These are phyloP conservation scores for Trichonephila clavipes DNA, from an alignment of 1,140 invertebrate genomes.

Conservation along the genomic window DNA sequence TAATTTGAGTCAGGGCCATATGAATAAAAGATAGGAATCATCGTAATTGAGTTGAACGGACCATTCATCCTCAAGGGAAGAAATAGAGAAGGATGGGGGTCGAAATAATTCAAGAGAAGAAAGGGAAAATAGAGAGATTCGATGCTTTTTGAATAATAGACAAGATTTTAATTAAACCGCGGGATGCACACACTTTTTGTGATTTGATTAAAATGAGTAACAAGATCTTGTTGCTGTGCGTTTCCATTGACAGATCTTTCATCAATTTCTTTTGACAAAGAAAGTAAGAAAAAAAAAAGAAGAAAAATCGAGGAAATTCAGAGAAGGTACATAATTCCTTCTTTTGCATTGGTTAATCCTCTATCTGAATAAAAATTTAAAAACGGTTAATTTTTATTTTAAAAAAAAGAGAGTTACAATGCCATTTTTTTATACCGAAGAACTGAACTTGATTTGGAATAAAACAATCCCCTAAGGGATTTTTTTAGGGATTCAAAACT, in stretches of 20 bases:
- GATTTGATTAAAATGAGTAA: slow-evolving; percentile 57
- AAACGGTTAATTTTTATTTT: neutral
- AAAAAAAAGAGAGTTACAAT: neutral
- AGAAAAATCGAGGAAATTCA: neutral
- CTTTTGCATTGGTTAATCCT: neutral
- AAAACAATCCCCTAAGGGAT: neutral
- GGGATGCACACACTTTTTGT: slow-evolving; percentile 33
- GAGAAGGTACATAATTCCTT: neutral
- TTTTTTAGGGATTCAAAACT: neutral
- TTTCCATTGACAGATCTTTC: neutral
- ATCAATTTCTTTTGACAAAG: neutral
- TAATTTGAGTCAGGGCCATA: slow-evolving; percentile 15
- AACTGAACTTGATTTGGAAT: neutral
- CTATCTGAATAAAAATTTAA: slow-evolving; percentile 19
- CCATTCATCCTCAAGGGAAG: slow-evolving; percentile 16
- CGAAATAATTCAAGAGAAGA: neutral
- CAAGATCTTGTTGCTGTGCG: neutral
- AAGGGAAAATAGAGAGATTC: neutral
- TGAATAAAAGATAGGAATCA: slow-evolving; percentile 60
- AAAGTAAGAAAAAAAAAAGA: neutral
- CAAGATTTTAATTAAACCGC: slow-evolving; percentile 58
- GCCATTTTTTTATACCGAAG: neutral
- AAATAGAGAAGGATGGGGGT: neutral
- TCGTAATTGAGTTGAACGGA: slow-evolving; percentile 61
- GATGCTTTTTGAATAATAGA: slow-evolving; percentile 64